Evolutionary conservation across 2,888 invertebrate species (phyloP), one percentile per base, ranked within the genome.

Genomic region (Belgica antarctica): DNA sequence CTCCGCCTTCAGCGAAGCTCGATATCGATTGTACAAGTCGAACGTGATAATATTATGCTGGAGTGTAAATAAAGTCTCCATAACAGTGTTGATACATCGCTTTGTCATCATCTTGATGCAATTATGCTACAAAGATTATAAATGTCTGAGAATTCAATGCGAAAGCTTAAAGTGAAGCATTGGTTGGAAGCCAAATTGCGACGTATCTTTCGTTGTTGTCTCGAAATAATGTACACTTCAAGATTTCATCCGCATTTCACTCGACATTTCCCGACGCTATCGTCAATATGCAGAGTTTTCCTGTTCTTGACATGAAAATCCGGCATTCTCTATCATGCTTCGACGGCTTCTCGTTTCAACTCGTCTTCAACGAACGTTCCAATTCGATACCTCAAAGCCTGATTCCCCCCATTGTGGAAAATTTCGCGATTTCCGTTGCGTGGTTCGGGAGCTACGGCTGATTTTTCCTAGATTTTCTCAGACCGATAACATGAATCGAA

Each of bases 371-470:
- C n/a, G n/a, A n/a, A n/a, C n/a, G n/a, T n/a, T n/a, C n/a, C n/a
- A n/a, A n/a, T n/a, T n/a, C n/a, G 34, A 31, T 8, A 12, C 12
- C 34, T 31, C 7, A 31, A 31, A 31, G 34, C 12, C 12, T 31
- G 12, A 5, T 8, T 5, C 34, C 12, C 12, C 12, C 34, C 12
- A 8, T 31, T 31, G 34, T 12, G 34, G 12, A 8, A 31, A 31
- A 31, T 31, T 12, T 8, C 12, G 34, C 34, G 5, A 31, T 31
- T 31, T 31, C 2, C 17, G 15, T 17, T 61, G 27, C 61, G 27
- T 61, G 27, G 61, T n/a, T n/a, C n/a, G n/a, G n/a, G n/a, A n/a
- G n/a, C n/a, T 8, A 61, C 61, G 28, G 17, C 61, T 52, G 52
- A 52, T 17, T 12, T 22, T 52, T 12, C 10, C 22, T 52, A 61